Conservation (phyloP, 2,797 vertebrate species). For the Halcyon leucocephala region DNA sequence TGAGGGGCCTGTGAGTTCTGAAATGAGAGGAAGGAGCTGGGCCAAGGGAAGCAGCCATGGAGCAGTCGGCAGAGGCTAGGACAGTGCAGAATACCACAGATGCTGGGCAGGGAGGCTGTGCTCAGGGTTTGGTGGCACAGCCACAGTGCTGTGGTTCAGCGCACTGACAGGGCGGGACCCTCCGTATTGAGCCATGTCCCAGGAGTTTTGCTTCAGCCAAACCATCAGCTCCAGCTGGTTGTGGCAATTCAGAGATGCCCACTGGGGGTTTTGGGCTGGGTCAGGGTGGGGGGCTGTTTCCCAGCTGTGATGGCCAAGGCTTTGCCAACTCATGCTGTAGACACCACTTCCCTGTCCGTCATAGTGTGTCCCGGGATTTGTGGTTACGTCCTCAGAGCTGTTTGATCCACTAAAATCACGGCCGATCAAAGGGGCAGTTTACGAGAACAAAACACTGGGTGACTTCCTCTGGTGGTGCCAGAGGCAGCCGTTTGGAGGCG, state of each 20-base stretch:
- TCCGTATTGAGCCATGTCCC: accelerated
- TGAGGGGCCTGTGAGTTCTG: not conserved
- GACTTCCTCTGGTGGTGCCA: constrained; percentile 58
- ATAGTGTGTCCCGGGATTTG: not conserved
- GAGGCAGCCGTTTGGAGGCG: not conserved
- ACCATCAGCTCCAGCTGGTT: accelerated
- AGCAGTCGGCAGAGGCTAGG: not conserved
- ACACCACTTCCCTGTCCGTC: not conserved
- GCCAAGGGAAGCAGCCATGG: not conserved
- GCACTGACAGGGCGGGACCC: not conserved
- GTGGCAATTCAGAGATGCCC: not conserved
- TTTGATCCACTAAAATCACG: constrained; percentile 27
- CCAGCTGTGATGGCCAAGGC: not conserved
- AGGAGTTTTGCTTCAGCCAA: not conserved
- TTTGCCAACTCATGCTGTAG: constrained; percentile 12
- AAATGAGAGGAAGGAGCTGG: not conserved
- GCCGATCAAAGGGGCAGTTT: constrained; percentile 63
- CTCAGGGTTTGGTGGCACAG: not conserved
- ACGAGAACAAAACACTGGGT: constrained; percentile 48
- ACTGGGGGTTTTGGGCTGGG: not conserved
- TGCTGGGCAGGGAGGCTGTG: too few relatives aligned
- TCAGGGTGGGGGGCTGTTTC: not conserved
- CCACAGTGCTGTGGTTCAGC: accelerated
- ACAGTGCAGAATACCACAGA: not conserved
- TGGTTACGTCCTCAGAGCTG: constrained; percentile 12